These are phyloP conservation scores for Typhlichthys subterraneus DNA, from an alignment of 2,797 vertebrate genomes.

Conservation along the genomic window DNA sequence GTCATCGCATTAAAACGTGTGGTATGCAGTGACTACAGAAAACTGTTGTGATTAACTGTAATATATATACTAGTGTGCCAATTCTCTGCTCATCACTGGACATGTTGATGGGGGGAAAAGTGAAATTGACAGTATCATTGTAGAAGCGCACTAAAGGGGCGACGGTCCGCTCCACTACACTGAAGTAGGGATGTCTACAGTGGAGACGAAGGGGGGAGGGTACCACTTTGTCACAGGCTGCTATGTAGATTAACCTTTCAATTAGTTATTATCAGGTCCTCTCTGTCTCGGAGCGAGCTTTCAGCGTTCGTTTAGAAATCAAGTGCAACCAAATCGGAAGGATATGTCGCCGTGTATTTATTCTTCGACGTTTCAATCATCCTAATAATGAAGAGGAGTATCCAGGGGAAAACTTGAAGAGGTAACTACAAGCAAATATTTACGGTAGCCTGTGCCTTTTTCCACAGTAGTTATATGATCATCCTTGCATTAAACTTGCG, in stretches of 20 bases:
- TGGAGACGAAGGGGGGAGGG: slow-evolving; percentile 86
- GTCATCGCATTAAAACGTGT: slow-evolving; percentile 49
- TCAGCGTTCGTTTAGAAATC: slow-evolving; percentile 75
- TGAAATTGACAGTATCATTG: slow-evolving; percentile 76
- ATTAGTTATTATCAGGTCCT: slow-evolving; percentile 94
- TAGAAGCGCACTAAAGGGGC: slow-evolving; percentile 74
- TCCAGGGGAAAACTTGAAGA: slow-evolving; percentile 78
- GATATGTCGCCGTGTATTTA: slow-evolving; percentile 67
- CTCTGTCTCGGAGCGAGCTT: slow-evolving; percentile 80
- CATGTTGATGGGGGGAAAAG: slow-evolving; percentile 64
- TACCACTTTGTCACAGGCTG: slow-evolving; percentile 93
- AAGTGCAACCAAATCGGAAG: slow-evolving; percentile 67
- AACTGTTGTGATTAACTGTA: slow-evolving; percentile 21
- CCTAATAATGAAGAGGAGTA: slow-evolving; percentile 73
- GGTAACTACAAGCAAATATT: slow-evolving; percentile 78
- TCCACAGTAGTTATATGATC: slow-evolving; percentile 51
- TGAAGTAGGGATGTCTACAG: slow-evolving; percentile 79
- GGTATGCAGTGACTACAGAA: background rate
- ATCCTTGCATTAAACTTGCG: slow-evolving; percentile 65
- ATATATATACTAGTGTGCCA: slow-evolving; percentile 15
- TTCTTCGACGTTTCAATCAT: slow-evolving; percentile 66
- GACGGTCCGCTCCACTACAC: slow-evolving; percentile 77
- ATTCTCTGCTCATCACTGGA: slow-evolving; percentile 59
- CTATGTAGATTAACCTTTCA: slow-evolving; percentile 97
- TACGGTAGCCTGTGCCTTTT: slow-evolving; percentile 52